phyloP scores from a whole-genome alignment of 2,113 vertebrate species.

The Glaucidium brasilianum region DNA sequence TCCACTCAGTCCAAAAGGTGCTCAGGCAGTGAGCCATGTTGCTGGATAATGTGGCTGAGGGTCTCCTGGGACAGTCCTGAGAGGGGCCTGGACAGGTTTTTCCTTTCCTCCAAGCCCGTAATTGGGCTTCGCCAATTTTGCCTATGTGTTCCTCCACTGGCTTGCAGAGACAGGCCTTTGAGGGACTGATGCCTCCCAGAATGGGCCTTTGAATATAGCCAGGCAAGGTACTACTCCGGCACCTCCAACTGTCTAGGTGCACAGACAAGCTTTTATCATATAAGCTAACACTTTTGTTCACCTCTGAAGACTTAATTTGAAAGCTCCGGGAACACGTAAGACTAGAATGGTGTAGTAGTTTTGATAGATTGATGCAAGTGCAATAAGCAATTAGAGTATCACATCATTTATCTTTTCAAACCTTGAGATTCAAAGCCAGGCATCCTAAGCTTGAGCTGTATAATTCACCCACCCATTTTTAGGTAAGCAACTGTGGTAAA shows the following conservation, averaged over 20 bases:
- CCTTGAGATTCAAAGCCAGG: not conserved
- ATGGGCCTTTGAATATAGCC: not conserved
- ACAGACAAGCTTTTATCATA: not conserved
- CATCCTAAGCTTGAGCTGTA: not conserved
- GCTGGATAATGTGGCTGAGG: not conserved
- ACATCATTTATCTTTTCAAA: not conserved
- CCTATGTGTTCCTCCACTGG: not conserved
- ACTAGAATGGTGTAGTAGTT: not conserved
- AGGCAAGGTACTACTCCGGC: not conserved
- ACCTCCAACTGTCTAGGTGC: not conserved
- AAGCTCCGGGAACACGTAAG: not conserved
- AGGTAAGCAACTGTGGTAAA: not conserved
- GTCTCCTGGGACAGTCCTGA: not conserved
- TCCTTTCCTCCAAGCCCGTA: not conserved
- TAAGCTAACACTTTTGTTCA: not conserved
- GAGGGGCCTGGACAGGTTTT: not conserved
- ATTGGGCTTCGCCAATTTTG: not conserved
- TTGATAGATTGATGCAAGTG: not conserved
- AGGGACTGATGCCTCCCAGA: not conserved
- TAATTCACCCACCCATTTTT: not conserved
- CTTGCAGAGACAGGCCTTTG: not conserved
- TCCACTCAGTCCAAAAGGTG: not conserved
- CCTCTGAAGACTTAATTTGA: not conserved
- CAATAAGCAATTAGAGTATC: not conserved
- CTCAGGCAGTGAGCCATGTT: not conserved